Base-by-base conservation (phyloP, 1,140 invertebrate species). In the Drosophila aff. region DNA sequence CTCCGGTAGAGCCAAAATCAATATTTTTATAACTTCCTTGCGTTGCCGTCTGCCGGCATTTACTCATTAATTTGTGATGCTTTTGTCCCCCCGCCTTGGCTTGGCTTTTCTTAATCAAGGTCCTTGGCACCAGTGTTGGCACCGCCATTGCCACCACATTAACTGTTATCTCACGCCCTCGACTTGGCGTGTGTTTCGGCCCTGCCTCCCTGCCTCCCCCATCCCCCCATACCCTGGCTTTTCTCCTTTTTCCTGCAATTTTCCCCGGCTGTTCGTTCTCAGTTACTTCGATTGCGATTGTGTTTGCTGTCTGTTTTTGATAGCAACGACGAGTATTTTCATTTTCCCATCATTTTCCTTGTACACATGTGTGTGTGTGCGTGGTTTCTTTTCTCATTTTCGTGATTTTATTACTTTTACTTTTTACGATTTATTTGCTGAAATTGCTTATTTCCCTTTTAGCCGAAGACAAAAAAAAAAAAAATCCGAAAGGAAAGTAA, bases 321-420 rank as follows among this genome's bases (percentile, higher is more conserved):
- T 75, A 81, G 77, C 59, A 61, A 53, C 64, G 63, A 77, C 64
- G 63, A 77, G 57, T 58, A 79, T 79, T 79, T 79, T 79, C 76
- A 79, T 79, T 79, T 69, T 57, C 43, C 64, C 78, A 80, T 84
- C 67, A 77, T 52, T 76, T 77, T 66, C 57, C 23, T 13, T 55
- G 15, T 68, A 21, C 58, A 47, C 47, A 44, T 57, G 43, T 21
- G 52, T 21, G 52, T 61, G 73, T 55, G 79, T 31, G 69, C 49
- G 68, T 85, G 82, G 82, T 65, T 89, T 76, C 64, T 81, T 87
- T 87, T 87, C 83, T 89, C 85, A 89, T 89, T 90, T 89, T 84
- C 81, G 80, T 90, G 78, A 89, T 89, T 89, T 89, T 89, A 90
- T 89, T 89, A 90, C 85, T 89, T 90, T 89, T 89, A 85, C 85